phyloP scores from a whole-genome alignment of 2,797 vertebrate genomes.

The Amblyraja radiata region DNA sequence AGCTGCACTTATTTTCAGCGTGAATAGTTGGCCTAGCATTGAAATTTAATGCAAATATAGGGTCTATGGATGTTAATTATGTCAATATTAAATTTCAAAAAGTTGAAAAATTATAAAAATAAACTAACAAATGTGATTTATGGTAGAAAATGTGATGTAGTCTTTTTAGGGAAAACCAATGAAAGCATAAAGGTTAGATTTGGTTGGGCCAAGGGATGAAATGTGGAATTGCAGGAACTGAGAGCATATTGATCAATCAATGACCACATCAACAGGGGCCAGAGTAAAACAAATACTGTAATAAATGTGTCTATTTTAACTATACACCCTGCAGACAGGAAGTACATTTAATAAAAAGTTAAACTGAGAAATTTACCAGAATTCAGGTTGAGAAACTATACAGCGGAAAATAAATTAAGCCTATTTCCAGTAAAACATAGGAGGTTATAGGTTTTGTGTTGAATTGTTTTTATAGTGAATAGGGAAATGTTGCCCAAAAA shows the following conservation, averaged over 20 bases:
- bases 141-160: not conserved
- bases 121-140: not conserved
- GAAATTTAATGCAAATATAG: not conserved
- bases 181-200: not conserved
- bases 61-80: not conserved
- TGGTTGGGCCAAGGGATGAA: not conserved
- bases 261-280: not conserved
- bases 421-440: not conserved
- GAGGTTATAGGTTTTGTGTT: not conserved
- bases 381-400: not conserved
- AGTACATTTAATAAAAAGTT: too few species aligned
- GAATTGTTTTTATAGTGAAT: not conserved
- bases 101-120: not conserved
- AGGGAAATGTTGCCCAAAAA: not conserved
- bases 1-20: not conserved
- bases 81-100: not conserved
- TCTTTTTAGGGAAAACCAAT: not conserved
- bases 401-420: not conserved
- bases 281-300: not conserved
- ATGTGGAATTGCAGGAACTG: not conserved
- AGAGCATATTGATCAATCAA: not conserved
- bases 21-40: not conserved
- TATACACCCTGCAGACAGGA: too few species aligned
- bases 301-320: not conserved
- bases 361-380: too few species aligned